Evolutionary conservation across 2,113 vertebrate species (phyloP), one percentile per base, ranked within the genome.

Genomic region (Cyanistes caeruleus): DNA sequence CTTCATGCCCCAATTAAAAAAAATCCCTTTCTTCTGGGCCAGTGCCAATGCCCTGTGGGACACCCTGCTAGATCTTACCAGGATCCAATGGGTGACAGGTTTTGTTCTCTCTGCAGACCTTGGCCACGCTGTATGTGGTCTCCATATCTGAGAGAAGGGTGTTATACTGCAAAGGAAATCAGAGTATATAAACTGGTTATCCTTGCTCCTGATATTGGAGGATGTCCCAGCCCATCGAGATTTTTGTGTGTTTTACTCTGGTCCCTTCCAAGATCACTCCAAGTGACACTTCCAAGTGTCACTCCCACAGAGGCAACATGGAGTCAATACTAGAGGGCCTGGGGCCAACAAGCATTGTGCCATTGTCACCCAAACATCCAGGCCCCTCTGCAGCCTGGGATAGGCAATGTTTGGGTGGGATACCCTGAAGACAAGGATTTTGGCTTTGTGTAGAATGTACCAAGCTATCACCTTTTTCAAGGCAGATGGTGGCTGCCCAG

Each of bases 101-200:
- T 9, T 95, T 86, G 10, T 96, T 6, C 1, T 97, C 90, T 22
- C 96, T 97, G 97, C 99, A 99, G 84, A 99, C 98, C 77, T 98
- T 96, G 88, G 99, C 99, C 70, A 99, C 81, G 2, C 99, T 99
- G 97, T 99, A 99, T 0, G 93, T 98, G 43, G 99, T 99, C 96
- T 99, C 99, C 99, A 99, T 99, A 30, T 98, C 97, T 60, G 99
- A 98, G 73, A 99, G 97, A 63, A 99, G 97, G 60, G 95, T 97
- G 97, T 99, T 99, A 91, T 99, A 99, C 99, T 99, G 96, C 63
- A 91, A 96, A 91, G 70, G 52, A 96, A 93, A 96, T 49, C 6
- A 46, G 39, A 30, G 11, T 4, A 2, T 11, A 3, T 37, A 20
- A 91, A 11, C 3, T 41, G 27, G 4, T 41, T 48, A 11, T 75